Evolutionary conservation across 2,797 vertebrate species (phyloP), one percentile per base, ranked within the genome.

Genomic region (Adelosebastes latens): DNA sequence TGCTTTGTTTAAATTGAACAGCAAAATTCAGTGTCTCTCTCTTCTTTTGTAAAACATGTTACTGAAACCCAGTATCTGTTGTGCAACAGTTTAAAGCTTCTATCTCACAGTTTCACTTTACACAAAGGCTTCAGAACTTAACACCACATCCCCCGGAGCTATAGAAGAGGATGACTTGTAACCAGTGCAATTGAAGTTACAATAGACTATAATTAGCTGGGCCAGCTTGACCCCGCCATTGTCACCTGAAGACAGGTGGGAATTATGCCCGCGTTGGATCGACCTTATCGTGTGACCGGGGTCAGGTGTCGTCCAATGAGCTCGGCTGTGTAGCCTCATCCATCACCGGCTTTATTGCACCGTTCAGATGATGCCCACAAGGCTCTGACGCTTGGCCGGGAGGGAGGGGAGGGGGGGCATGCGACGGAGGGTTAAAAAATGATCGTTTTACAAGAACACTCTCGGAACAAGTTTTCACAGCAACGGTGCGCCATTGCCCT

Each of bases 281-380:
- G 93, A 94, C 94, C 93, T 94, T 93, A 93, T 96, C 96, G 94
- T 95, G 94, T 97, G 96, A 96, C 95, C 79, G 85, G 87, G 95
- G 93, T 95, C 96, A 96, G 91, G 89, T 95, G 92, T 95, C 92
- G 92, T 94, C 93, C 90, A 92, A 81, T 94, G 90, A 20, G 92
- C 89, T 86, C 80, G 77, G 87, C 92, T 88, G 92, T 93, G 91
- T 93, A 83, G 88, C 86, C 88, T 90, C 95, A 95, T 97, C 96
- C 93, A 95, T 97, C 95, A 93, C 75, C 36, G 12, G 88, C 87
- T 86, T 95, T 96, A 96, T 94, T 94, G 93, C 92, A 89, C 86
- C 75, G 6, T 84, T 94, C 89, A 88, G 86, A 81, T 85, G 87
- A 92, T 94, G 91, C 91, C 94, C 93, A 93, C 87, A 78, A 92